Base-by-base conservation (phyloP, 2,797 vertebrate genomes). In the Myotis findleyi region DNA sequence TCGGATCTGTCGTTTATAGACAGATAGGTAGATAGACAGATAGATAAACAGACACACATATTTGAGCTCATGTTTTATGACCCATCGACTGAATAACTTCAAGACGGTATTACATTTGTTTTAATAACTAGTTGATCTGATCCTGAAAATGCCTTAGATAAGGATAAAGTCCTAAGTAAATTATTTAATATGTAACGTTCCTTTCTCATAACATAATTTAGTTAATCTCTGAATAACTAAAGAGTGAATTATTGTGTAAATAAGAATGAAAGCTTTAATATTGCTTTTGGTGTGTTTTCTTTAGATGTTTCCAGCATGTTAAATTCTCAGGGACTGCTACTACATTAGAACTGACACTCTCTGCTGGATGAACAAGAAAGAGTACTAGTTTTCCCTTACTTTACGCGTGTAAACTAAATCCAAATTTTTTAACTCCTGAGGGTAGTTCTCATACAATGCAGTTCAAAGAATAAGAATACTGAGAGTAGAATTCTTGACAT, bases 41-140 rank as follows among this genome's bases (percentile, higher is more conserved):
- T n/a, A 72, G 33, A 47, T 30, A 75, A 77, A 36, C 20, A 77
- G 51, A 94, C 18, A 79, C 21, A 13, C 33, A 38, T 81, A 41
- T 59, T 84, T 36, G 69, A 20, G 21, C 68, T 53, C 23, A 44
- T 82, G n/a, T 84, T 92, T 80, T 94, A n/a, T 71, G 77, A 91
- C 59, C 21, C 38, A 14, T 57, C 8, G 0, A 55, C 59, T 69
- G 44, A 95, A 72, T 73, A 75, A 62, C n/a, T 91, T 95, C 23
- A 81, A 89, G 44, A 81, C 21, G 27, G 66, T 51, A 79, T 53
- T 41, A 47, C 10, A n/a, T 92, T 88, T 59, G n/a, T 79, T 85
- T 82, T 47, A 36, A 17, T 44, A 82, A 77, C 18, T 36, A 36
- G 64, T 68, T 27, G 25, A 36, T 36, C 23, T 27, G 5, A 20